Base-by-base conservation (phyloP, 2,113 vertebrate species). In the Taxidea taxus region DNA sequence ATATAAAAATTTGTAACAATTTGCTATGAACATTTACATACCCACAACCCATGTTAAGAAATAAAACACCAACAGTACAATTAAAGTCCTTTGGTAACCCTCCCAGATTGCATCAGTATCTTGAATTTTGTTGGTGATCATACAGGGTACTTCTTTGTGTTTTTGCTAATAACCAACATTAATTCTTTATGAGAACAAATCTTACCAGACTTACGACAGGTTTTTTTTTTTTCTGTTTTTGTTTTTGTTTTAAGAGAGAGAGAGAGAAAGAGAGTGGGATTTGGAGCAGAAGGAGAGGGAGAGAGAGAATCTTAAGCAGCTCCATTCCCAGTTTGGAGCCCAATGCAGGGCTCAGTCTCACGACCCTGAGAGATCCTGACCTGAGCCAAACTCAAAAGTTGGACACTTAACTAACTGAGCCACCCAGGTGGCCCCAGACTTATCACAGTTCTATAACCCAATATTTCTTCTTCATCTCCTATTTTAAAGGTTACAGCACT, bases 401-500 rank as follows among this genome's bases (percentile, higher is more conserved):
- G 66, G 34, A 21, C 66, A 37, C 34, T 68, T 68, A 37, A 37
- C 66, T n/a, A 20, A 37, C 66, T 37, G 18, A 68, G 18, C 66
- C 66, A 68, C 18, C 66, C n/a, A 68, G 18, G 16, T 68, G n/a
- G 20, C 15, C 34, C 29, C n/a, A 96, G 83, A 93, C 23, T 82
- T 58, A 78, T 44, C 31, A 94, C 31, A 97, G 86, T 86, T 93
- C 27, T 93, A 21, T 75, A 75, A 80, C 25, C n/a, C 66, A 91
- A 37, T 74, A 97, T 97, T 91, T 42, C 39, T 96, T 96, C 74
- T 93, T 91, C 31, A 62, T 82, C 14, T 85, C 58, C 56, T 74
- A 23, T 90, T 93, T 95, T 90, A 93, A 95, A 95, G 66, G 39
- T 66, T 95, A 94, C 75, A 88, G 78, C 64, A 92, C 27, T 47